These are phyloP conservation scores for Calypte anna DNA, from an alignment of 2,113 vertebrate species.

Conservation along the genomic window DNA sequence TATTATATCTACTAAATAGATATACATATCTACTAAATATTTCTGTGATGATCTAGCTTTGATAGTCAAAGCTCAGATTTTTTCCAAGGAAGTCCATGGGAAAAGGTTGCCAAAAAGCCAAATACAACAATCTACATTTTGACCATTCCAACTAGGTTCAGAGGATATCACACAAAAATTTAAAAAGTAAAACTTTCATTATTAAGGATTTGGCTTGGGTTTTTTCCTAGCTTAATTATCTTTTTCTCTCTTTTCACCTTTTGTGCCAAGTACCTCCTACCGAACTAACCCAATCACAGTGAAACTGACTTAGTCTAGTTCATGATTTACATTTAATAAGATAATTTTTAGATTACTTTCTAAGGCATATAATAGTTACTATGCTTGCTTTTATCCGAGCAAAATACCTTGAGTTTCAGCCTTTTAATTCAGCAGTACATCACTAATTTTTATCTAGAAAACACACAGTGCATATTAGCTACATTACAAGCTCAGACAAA, in stretches of 20 bases:
- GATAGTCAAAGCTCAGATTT: not conserved
- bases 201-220: not conserved
- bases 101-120: not conserved
- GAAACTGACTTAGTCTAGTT: not conserved
- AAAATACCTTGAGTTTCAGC: not conserved
- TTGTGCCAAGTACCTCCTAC: not conserved
- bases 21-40: not conserved
- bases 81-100: not conserved
- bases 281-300: not conserved
- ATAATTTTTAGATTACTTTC: not conserved
- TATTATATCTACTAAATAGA: too few relatives aligned
- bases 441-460: not conserved
- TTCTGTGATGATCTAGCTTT: not conserved
- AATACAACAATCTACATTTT: not conserved
- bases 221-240: not conserved
- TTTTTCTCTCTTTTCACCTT: not conserved
- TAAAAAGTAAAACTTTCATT: not conserved
- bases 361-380: not conserved
- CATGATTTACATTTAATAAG: not conserved
- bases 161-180: not conserved
- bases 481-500: constrained; percentile 51
- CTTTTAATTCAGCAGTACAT: not conserved
- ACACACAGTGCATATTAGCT: not conserved
- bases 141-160: not conserved
- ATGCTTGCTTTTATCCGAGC: not conserved